phyloP scores from a whole-genome alignment of 2,113 vertebrate species.

The Pelecanoides urinatrix region DNA sequence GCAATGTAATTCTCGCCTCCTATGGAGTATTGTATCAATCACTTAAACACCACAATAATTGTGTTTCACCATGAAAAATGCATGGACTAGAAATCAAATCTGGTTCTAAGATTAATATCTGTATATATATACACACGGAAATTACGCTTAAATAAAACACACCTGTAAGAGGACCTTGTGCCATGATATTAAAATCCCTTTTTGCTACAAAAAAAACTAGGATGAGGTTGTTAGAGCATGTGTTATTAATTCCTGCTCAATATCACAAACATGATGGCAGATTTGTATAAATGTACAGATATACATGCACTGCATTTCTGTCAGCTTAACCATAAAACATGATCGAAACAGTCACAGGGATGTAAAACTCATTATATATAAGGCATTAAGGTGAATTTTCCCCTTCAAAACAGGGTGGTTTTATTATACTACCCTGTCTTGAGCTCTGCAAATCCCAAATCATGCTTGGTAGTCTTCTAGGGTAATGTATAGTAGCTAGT shows the following conservation, averaged over 20 bases:
- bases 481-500: neutral
- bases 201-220: neutral
- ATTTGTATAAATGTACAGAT: neutral
- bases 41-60: neutral
- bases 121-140: rapidly evolving
- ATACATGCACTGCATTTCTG: neutral
- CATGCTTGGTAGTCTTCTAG: neutral
- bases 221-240: neutral
- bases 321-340: neutral
- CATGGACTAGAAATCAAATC: neutral
- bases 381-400: neutral
- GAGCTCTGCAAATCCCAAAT: neutral
- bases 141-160: neutral
- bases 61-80: neutral
- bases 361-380: neutral
- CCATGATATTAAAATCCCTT: neutral
- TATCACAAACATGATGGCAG: neutral
- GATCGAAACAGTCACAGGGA: neutral
- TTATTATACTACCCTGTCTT: neutral
- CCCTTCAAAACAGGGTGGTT: neutral
- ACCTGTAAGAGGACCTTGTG: neutral
- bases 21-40: neutral
- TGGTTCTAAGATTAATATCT: neutral
- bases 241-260: neutral
- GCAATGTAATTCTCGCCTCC: neutral